phyloP scores from a whole-genome alignment of 2,113 vertebrate species.

The Zapus hudsonius region DNA sequence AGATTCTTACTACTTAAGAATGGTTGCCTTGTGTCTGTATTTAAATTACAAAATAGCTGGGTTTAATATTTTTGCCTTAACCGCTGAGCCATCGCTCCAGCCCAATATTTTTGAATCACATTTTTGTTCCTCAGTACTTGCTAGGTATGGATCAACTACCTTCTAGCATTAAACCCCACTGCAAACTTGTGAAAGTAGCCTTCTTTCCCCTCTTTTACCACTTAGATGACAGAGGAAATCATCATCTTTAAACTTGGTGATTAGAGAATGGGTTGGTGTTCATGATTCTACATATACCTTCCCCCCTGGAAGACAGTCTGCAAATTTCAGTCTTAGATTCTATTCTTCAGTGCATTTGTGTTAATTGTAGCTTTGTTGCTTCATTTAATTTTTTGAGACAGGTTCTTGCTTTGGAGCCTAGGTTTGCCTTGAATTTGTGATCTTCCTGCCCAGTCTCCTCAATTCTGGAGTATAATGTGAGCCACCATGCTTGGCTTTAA shows the following conservation, averaged over 20 bases:
- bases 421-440: background rate
- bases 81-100: too few relatives aligned
- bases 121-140: constrained; percentile 31
- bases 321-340: background rate
- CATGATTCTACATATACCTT: background rate
- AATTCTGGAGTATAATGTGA: background rate
- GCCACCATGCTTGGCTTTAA: too few relatives aligned
- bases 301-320: background rate
- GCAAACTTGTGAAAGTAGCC: background rate
- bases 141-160: background rate
- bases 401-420: background rate
- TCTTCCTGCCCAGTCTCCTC: background rate
- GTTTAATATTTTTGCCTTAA: background rate
- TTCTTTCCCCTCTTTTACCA: background rate
- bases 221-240: background rate
- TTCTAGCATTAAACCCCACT: background rate
- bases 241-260: constrained; percentile 21
- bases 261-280: background rate
- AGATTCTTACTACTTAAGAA: background rate
- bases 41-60: constrained; percentile 9
- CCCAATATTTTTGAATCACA: background rate
- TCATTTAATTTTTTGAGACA: background rate
- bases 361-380: background rate
- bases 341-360: background rate
- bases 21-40: background rate